These are phyloP conservation scores for Bufotes viridis DNA, from an alignment of 2,797 vertebrate species.

Conservation along the genomic window DNA sequence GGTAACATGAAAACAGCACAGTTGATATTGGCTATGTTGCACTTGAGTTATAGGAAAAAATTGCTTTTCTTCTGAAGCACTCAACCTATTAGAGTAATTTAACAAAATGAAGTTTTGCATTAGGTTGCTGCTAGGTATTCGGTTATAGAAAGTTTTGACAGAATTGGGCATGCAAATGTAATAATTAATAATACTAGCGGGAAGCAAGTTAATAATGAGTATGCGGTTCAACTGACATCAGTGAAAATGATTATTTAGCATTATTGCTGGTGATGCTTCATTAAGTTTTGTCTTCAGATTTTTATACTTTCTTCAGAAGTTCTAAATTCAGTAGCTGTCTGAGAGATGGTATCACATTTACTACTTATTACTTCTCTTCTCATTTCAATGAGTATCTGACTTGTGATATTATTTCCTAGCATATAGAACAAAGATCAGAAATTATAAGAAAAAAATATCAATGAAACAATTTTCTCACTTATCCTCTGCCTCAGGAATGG, in stretches of 20 bases:
- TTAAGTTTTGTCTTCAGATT: slow-evolving; percentile 32
- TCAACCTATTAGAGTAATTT: slow-evolving; percentile 28
- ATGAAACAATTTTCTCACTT: slow-evolving; percentile 6
- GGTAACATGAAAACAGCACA: not conserved
- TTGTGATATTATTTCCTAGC: slow-evolving; percentile 7
- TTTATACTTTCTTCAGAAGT: slow-evolving; percentile 16
- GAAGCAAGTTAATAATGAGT: slow-evolving; percentile 48
- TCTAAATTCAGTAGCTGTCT: not conserved
- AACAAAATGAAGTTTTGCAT: slow-evolving; percentile 26
- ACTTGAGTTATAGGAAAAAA: not conserved
- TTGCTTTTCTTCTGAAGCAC: slow-evolving; percentile 15
- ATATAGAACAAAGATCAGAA: not conserved
- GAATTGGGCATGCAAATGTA: slow-evolving; percentile 18
- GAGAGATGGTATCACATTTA: not conserved
- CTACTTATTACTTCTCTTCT: not conserved
- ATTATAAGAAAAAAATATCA: not conserved
- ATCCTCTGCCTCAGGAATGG: not conserved
- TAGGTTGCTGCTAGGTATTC: not conserved
- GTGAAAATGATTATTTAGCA: slow-evolving; percentile 47
- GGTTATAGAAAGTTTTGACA: slow-evolving; percentile 17
- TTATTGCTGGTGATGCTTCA: slow-evolving; percentile 50
- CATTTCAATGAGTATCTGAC: not conserved
- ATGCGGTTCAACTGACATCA: slow-evolving; percentile 48
- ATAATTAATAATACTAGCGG: slow-evolving; percentile 44
- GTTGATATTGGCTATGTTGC: not conserved